phyloP scores from a whole-genome alignment of 2,113 vertebrate species.

The Dicaeum eximium region DNA sequence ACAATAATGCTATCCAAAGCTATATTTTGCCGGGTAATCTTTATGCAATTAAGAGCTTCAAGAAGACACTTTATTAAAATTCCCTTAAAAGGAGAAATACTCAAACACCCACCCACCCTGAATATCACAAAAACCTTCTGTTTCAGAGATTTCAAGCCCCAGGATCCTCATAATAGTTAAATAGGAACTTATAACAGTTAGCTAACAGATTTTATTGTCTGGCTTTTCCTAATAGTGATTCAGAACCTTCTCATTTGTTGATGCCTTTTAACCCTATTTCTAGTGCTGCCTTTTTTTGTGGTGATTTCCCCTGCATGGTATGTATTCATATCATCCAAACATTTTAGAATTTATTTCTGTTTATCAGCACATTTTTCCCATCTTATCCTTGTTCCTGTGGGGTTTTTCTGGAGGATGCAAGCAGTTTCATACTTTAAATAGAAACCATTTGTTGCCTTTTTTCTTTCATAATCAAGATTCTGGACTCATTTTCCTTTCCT shows the following conservation, averaged over 20 bases:
- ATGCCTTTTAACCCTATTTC: neutral
- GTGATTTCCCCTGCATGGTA: neutral
- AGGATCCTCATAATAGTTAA: neutral
- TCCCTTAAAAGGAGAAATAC: neutral
- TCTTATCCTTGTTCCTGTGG: neutral
- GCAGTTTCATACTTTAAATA: neutral
- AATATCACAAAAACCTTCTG: neutral
- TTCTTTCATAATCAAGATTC: neutral
- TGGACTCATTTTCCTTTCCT: neutral
- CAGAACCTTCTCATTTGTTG: neutral
- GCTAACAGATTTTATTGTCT: neutral
- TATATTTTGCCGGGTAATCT: neutral
- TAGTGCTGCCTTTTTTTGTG: neutral
- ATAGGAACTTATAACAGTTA: neutral
- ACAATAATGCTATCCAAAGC: neutral
- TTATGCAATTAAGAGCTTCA: neutral
- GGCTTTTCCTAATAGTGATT: neutral
- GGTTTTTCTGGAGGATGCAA: neutral
- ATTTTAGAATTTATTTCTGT: neutral
- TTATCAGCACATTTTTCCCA: neutral
- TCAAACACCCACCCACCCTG: neutral
- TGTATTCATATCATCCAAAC: neutral
- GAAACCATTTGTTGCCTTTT: neutral
- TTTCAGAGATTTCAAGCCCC: neutral
- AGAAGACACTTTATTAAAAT: neutral